A percentile compares a stretch with the other conserved stretches of the same genome.
Evolutionary conservation across 2,797 vertebrate genomes (phyloP).

Genomic region (Nyctalus aviator): DNA sequence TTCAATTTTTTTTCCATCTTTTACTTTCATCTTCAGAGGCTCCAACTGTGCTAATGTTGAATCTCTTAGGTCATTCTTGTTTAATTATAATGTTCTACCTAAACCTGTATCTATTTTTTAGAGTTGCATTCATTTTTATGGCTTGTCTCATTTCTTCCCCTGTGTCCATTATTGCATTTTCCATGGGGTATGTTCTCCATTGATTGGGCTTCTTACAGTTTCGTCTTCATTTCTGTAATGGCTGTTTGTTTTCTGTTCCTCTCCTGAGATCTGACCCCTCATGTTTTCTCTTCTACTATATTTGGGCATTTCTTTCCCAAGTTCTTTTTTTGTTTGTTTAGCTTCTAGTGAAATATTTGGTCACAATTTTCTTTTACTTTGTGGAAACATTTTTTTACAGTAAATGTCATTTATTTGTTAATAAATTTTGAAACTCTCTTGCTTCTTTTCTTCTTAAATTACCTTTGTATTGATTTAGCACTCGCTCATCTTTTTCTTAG

Average conservation of each 20-base stretch:
- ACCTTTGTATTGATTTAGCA: constrained; percentile 23
- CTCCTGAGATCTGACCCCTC: neutral
- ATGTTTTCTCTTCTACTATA: neutral
- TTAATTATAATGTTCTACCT: neutral
- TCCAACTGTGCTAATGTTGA: neutral
- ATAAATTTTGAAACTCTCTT: neutral
- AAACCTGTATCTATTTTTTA: neutral
- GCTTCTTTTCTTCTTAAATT: constrained; percentile 47
- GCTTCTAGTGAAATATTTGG: neutral
- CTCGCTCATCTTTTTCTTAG: neutral
- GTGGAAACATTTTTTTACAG: neutral
- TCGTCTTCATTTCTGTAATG: neutral
- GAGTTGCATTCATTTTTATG: neutral
- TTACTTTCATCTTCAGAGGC: neutral
- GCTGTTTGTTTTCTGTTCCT: neutral
- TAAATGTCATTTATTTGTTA: neutral
- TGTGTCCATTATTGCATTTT: neutral
- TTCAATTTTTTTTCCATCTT: neutral
- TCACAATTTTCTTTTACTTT: constrained; percentile 10
- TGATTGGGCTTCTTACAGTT: neutral
- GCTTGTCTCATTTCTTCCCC: neutral
- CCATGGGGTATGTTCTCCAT: neutral
- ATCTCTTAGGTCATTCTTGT: neutral
- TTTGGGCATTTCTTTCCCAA: neutral
- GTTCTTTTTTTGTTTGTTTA: constrained; percentile 36